Base-by-base conservation (phyloP, 2,888 invertebrate genomes). In the Allacma fusca region DNA sequence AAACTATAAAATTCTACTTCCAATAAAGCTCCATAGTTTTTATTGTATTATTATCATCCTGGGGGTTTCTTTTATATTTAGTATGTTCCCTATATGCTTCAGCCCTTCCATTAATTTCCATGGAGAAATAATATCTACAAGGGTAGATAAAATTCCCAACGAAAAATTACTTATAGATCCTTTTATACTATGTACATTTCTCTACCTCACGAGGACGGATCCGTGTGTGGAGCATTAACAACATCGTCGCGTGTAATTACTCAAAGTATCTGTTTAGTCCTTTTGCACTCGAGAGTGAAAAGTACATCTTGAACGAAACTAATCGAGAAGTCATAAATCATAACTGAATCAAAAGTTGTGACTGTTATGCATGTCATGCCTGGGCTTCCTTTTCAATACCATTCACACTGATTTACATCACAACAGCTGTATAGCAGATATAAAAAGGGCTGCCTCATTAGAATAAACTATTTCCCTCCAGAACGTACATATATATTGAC, bases 311-410 rank as follows among this genome's bases (percentile, higher is more conserved):
- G 43, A 74, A 74, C 64, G 73, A 64, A 64, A 64, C 73, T 43
- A 74, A 74, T 74, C 40, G 73, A 24, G 76, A 57, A 62, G 40
- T 76, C 76, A 77, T 77, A 77, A 77, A 77, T 77, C 77, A 77
- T 67, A 77, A 24, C 21, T 62, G 68, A 44, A 68, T 68, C 72
- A 50, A 50, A 77, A 72, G 72, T 77, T 77, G 68, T 77, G 77
- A 77, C 77, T 77, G 65, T 57, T 74, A 26, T 62, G 57, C 65
- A 77, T 72, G 72, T 77, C 77, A 77, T 59, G 77, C 67, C 73
- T 67, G 65, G 68, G 40, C 29, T 76, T 59, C 28, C 16, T 29
- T 29, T 67, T 59, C 59, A 59, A 59, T 21, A 59, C 59, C 59
- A 59, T n/a, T 13, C 59, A 59, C 59, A 59, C 59, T 59, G 12